These are phyloP conservation scores for Actinemys pallida DNA, from an alignment of 2,113 vertebrate genomes.

Conservation along the genomic window DNA sequence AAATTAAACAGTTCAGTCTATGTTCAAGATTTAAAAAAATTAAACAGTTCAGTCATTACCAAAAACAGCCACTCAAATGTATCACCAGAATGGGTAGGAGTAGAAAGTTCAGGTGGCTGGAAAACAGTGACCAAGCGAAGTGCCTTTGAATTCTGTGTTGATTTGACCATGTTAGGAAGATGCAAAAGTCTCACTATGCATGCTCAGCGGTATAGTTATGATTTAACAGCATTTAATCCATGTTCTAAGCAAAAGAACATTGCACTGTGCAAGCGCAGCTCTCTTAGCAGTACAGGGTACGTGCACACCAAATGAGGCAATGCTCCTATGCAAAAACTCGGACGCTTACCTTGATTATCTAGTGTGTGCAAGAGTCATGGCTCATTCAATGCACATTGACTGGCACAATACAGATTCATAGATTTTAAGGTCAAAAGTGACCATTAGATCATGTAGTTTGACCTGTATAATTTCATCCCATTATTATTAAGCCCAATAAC, in stretches of 20 bases:
- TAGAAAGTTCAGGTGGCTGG: not conserved
- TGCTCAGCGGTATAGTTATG: not conserved
- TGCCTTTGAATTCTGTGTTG: not conserved
- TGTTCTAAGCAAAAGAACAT: not conserved
- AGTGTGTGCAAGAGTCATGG: not conserved
- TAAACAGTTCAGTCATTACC: not conserved
- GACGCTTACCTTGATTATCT: too few relatives aligned
- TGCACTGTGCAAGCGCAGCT: not conserved
- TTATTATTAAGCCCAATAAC: not conserved
- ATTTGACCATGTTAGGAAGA: not conserved
- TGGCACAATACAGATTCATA: not conserved
- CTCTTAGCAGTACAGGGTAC: not conserved
- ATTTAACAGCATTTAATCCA: too few relatives aligned
- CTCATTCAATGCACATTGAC: not conserved
- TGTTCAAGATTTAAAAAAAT: not conserved
- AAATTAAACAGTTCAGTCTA: too few relatives aligned
- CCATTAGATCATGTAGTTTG: not conserved
- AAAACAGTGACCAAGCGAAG: not conserved
- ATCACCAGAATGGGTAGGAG: rapidly evolving
- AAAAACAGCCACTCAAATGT: not conserved
- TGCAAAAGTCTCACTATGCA: not conserved
- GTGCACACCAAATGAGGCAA: not conserved
- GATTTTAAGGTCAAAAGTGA: not conserved
- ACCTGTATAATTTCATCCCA: not conserved
- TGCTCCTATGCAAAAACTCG: not conserved